Conservation (phyloP, 2,888 invertebrate species). For the Carpatolechia fugitivella region DNA sequence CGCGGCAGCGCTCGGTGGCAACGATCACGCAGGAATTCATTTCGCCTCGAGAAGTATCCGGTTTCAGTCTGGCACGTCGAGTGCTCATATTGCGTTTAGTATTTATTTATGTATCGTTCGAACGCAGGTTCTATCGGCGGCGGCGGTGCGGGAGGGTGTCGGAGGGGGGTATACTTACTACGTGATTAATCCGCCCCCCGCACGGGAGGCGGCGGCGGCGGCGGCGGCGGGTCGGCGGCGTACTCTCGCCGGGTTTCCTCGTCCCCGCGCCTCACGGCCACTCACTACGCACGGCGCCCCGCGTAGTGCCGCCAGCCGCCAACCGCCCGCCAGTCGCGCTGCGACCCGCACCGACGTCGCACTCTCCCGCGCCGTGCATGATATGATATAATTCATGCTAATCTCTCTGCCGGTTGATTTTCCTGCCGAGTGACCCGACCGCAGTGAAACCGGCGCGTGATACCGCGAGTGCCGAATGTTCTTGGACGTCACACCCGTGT, state of each 20-base stretch:
- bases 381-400: slow-evolving; percentile 70
- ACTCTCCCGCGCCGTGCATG: slow-evolving; percentile 40
- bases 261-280: slow-evolving; percentile 79
- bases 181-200: slow-evolving; percentile 74
- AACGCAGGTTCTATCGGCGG: slow-evolving; percentile 67
- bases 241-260: slow-evolving; percentile 78
- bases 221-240: slow-evolving; percentile 54
- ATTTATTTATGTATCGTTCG: slow-evolving; percentile 75
- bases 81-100: slow-evolving; percentile 67
- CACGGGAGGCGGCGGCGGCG: slow-evolving; percentile 40
- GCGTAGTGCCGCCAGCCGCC: slow-evolving; percentile 58
- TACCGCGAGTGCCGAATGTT: slow-evolving; percentile 72
- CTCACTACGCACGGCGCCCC: slow-evolving; percentile 76
- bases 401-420: slow-evolving; percentile 72
- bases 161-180: slow-evolving; percentile 75
- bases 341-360: slow-evolving; percentile 73
- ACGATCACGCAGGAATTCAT: slow-evolving; percentile 69
- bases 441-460: slow-evolving; percentile 61
- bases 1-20: slow-evolving; percentile 59
- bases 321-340: slow-evolving; percentile 68
- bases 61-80: slow-evolving; percentile 75
- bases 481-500: slow-evolving; percentile 65
- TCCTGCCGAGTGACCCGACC: slow-evolving; percentile 65
- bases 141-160: slow-evolving; percentile 44
- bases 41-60: slow-evolving; percentile 72